Percentiles rank a stretch among this genome's conserved stretches.
phyloP scores from a whole-genome alignment of 2,113 vertebrate species.

The Helogale parvula region DNA sequence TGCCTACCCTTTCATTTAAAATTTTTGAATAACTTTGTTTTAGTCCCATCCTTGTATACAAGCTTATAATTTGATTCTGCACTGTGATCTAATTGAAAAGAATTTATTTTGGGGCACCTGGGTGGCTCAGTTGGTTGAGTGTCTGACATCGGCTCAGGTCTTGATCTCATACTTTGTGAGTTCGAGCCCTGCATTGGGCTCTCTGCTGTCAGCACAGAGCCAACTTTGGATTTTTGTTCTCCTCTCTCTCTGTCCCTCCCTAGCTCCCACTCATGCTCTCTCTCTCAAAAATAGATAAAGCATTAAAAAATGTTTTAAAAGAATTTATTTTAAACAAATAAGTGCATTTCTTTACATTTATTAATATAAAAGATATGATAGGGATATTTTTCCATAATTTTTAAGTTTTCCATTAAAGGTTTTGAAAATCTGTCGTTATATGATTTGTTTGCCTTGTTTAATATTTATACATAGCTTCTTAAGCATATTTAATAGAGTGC shows the following conservation, averaged over 20 bases:
- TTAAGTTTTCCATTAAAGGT: neutral
- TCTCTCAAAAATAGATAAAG: too few species aligned
- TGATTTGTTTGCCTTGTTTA: neutral
- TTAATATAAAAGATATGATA: neutral
- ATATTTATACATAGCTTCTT: neutral
- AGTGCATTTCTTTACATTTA: neutral
- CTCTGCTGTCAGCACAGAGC: too few species aligned
- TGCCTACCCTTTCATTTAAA: neutral
- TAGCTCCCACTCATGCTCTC: too few species aligned
- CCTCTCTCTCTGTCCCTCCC: too few species aligned
- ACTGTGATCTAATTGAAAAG: neutral
- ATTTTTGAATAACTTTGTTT: neutral
- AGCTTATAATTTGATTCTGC: neutral
- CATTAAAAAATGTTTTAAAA: neutral
- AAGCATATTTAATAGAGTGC: neutral
- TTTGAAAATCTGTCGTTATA: neutral
- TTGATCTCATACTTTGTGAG: too few species aligned
- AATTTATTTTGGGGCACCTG: neutral
- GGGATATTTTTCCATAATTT: neutral
- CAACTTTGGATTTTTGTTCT: too few species aligned
- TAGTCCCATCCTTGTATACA: neutral
- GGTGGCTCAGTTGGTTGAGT: too few species aligned
- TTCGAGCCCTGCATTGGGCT: too few species aligned
- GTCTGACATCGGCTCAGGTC: too few species aligned
- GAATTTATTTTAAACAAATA: neutral